Base-by-base conservation (phyloP, 2,113 vertebrate species). In the Megaceryle maxima region DNA sequence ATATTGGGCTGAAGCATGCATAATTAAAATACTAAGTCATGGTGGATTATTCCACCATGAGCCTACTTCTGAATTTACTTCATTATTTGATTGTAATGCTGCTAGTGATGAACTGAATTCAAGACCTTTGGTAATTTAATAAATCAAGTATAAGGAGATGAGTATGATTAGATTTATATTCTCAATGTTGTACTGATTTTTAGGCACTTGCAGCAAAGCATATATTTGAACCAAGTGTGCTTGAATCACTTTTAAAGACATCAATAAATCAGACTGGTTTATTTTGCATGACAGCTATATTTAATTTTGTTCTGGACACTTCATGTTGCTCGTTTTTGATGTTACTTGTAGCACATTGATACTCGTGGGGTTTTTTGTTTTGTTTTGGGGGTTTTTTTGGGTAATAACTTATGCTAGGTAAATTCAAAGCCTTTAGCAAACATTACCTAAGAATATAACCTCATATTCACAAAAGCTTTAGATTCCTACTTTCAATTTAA, bases 121-220 rank as follows among this genome's bases (percentile, higher is more conserved):
- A 94, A 94, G 51, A 77, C 44, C n/a, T 94, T 84, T 90, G 28
- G 37, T 94, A 94, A 88, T 95, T 81, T 88, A 92, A 90, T 94
- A 93, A 91, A 94, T 86, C 29, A 35, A 10, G 13, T 84, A 33
- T 87, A 87, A 93, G 74, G 80, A 86, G 66, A 72, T 75, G 35
- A 90, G 64, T 88, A 72, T 87, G 59, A 83, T 83, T 93, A 64
- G 46, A 50, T 73, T 81, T 86, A 66, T 68, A 78, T 50, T 81
- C 35, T 87, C 57, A 44, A 0, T 82, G 33, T 4, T 80, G n/a
- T 82, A 57, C 60, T 92, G 76, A 95, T 90, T 93, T 92, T 94
- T 94, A 56, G 44, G 59, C 86, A 17, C 59, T 88, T 88, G 57
- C 22, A 89, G 48, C 48, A 95, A 11, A 48, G 53, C 50, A 53